phyloP scores from a whole-genome alignment of 2,888 invertebrate genomes.

The Nomada lathburiana region DNA sequence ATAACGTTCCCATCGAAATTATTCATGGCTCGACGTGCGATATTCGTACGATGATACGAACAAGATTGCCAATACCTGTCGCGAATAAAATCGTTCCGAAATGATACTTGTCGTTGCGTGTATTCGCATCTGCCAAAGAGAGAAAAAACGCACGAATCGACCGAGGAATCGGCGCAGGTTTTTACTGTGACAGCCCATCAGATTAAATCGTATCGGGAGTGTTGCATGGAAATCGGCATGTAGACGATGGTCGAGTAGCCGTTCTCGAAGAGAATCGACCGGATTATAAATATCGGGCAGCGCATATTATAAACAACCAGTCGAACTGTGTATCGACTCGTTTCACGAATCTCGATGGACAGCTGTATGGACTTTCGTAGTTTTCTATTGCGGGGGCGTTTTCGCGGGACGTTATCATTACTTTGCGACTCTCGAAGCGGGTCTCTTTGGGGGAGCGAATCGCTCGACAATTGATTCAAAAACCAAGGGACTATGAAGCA shows the following conservation, averaged over 20 bases:
- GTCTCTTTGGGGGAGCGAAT: conserved; percentile 8
- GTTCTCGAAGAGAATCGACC: conserved; percentile 18
- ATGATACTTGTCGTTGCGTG: background rate
- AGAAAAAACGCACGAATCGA: background rate
- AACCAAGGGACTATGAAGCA: background rate
- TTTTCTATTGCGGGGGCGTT: background rate
- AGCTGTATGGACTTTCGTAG: background rate
- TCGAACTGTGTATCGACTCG: conserved; percentile 1
- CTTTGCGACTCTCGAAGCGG: background rate
- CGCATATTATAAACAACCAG: background rate
- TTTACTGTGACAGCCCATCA: conserved; percentile 27
- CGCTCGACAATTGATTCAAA: background rate
- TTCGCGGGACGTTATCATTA: background rate
- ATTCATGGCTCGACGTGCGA: background rate
- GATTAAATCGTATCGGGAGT: conserved; percentile 35
- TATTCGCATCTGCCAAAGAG: background rate
- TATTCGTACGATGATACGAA: background rate
- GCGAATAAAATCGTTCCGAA: background rate
- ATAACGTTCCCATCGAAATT: background rate
- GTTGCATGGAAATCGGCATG: conserved; percentile 24
- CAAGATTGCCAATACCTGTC: conserved; percentile 14
- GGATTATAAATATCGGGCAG: conserved; percentile 34
- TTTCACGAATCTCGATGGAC: background rate
- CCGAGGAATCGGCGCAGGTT: conserved; percentile 9
- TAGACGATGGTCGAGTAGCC: background rate